Conservation (phyloP, 2,797 vertebrate species). For the Spheniscus humboldti region DNA sequence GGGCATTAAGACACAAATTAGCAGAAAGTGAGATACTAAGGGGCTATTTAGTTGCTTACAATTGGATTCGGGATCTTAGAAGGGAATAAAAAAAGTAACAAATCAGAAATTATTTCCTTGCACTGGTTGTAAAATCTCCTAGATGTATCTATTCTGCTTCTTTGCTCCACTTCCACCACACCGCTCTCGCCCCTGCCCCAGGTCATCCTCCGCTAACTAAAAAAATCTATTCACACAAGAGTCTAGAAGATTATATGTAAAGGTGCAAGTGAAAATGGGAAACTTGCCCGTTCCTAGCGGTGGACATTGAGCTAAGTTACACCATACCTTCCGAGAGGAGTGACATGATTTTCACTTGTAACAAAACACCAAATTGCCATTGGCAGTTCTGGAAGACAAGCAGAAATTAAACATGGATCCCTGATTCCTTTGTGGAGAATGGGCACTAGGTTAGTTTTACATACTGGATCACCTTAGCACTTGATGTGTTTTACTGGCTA, state of each 20-base stretch:
- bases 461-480: not conserved
- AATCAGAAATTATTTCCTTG: not conserved
- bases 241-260: not conserved
- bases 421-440: not conserved
- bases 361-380: not conserved
- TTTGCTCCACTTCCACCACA: not conserved
- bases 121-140: not conserved
- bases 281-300: not conserved
- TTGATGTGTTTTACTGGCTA: not conserved
- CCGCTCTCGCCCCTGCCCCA: accelerated
- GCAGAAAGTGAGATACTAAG: not conserved
- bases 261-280: not conserved
- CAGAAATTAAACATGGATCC: not conserved
- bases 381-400: not conserved
- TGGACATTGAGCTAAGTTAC: not conserved
- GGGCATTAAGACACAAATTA: not conserved
- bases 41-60: not conserved
- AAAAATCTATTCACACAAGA: not conserved
- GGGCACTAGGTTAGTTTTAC: not conserved
- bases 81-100: not conserved
- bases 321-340: not conserved
- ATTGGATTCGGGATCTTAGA: not conserved
- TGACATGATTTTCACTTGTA: not conserved
- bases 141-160: not conserved
- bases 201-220: not conserved